Base-by-base conservation (phyloP, 2,113 vertebrate genomes). In the Macroglossus sobrinus region DNA sequence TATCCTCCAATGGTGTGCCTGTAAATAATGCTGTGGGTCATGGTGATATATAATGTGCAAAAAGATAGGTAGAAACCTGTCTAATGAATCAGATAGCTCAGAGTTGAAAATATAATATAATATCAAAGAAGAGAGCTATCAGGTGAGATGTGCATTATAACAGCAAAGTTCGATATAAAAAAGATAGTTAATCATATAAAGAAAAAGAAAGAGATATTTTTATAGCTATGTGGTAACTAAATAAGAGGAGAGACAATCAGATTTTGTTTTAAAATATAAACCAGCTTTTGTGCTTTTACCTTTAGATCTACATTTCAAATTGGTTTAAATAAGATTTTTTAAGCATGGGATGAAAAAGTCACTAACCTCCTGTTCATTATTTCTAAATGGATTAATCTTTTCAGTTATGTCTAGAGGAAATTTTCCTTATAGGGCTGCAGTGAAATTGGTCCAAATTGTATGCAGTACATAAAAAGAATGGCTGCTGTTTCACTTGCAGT, bases 371-470 rank as follows among this genome's bases (percentile, higher is more conserved):
- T 79, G 68, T 33, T 72, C 3, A 33, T 72, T 55, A 88, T 94
- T 97, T 96, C 50, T 91, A 45, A 82, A 59, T 63, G 38, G 2
- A 84, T 75, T 76, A 63, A 10, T 30, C 4, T 72, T 38, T 61
- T 57, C 2, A 85, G 66, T 55, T 71, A 74, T 35, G 79, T 93
- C 1, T 14, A 66, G 16, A n/a, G 24, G 24, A 6, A 21, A 7
- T 93, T 95, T 38, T 79, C 4, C 33, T 50, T 0, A 0, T 21
- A 35, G 4, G 12, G 0, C 16, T 91, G 6, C 2, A 35, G 2
- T 75, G 53, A 95, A 92, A 71, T 43, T 35, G 2, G 12, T 38
- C 26, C 68, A 66, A 89, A 50, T 33, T 69, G 1, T 47, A 24
- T 35, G 30, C 18, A 50, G 10, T 43, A 43, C 16, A 14, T 64